These are phyloP conservation scores for Halocaridina rubra DNA, from an alignment of 2,888 invertebrate species.

Conservation along the genomic window DNA sequence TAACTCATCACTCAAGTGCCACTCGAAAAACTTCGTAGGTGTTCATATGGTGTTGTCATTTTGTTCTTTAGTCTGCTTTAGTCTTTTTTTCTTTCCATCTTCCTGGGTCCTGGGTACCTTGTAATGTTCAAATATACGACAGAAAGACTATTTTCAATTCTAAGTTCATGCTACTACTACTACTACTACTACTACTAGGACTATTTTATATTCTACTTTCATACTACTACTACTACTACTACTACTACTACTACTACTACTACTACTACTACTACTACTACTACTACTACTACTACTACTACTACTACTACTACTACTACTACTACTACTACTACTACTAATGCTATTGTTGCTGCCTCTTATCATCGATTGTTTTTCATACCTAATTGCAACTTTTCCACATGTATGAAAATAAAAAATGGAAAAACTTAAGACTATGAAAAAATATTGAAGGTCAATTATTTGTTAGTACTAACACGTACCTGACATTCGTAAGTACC, in stretches of 20 bases:
- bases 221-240: background rate
- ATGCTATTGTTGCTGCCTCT: no score
- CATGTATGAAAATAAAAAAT: background rate
- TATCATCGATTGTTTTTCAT: background rate
- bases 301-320: background rate
- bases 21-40: no score
- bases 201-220: background rate
- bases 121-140: background rate
- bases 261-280: background rate
- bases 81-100: no score
- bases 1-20: no score
- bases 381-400: background rate
- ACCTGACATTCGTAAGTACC: background rate
- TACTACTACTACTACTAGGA: no score
- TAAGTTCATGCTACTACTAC: background rate
- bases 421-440: no score
- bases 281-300: background rate
- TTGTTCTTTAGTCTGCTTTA: no score
- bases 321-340: no score
- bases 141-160: background rate
- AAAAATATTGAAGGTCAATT: no score
- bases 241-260: background rate
- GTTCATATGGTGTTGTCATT: no score
- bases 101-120: background rate
- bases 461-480: no score